Base-by-base conservation (phyloP, 2,888 invertebrate species). In the Apodemia mormo region DNA sequence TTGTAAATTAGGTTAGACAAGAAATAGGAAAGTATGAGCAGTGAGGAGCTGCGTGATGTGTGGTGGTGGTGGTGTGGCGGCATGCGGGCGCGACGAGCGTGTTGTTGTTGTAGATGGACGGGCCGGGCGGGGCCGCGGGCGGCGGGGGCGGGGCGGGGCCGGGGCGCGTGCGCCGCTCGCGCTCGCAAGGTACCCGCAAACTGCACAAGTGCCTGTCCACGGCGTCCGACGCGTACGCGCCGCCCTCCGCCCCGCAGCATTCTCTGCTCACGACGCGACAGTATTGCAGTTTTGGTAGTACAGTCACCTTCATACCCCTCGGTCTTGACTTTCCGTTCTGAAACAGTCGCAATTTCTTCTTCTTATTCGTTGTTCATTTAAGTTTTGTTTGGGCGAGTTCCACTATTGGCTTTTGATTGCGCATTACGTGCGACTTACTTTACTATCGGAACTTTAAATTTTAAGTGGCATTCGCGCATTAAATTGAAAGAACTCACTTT, bases 251-350 rank as follows among this genome's bases (percentile, higher is more conserved):
- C 94, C 94, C 92, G 91, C 93, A 90, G 89, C 94, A 95, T 94
- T 94, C 94, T 94, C 95, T 96, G 94, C 95, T 96, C 94, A 95
- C 96, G 95, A 96, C 96, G 95, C 96, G 97, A 95, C 97, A 97
- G 95, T 97, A 97, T 96, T 97, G 96, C 97, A 97, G 97, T 96
- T 97, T 97, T 96, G 97, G 97, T 97, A 97, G 97, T 97, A 97
- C 96, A 95, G 95, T 95, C 95, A 95, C 95, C 95, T 94, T 92
- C 73, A 86, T 87, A 85, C 80, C 82, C 78, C 83, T 86, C 85
- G 84, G 84, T 83, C 85, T 83, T 82, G 82, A 79, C 83, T 86
- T 85, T 86, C 86, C 87, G 81, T 85, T 88, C 88, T 89, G 86
- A 87, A 86, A 85, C 91, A 90, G 89, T 91, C 91, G 92, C 91